Evolutionary conservation across 1,140 invertebrate species (phyloP).

Genomic region (Drosophila ambigua): DNA sequence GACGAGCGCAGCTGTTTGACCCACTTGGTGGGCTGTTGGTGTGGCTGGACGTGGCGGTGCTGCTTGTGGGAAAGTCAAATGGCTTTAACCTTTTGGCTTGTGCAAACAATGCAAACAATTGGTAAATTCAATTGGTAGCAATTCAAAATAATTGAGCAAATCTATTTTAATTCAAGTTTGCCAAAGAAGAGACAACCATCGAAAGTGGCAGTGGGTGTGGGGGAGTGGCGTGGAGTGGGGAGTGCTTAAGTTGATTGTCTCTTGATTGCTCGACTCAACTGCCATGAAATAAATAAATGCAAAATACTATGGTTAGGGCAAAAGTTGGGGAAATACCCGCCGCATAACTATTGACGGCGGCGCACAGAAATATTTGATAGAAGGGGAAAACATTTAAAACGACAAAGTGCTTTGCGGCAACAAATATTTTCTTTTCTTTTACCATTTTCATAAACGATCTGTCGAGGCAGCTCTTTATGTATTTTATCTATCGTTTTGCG

Average conservation of each 20-base stretch:
- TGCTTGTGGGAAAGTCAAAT: constrained; percentile 62
- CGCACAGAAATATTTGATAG: too few relatives aligned
- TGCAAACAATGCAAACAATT: constrained; percentile 57
- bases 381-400: too few relatives aligned
- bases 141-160: constrained; percentile 64
- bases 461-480: background rate
- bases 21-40: constrained; percentile 53
- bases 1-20: constrained; percentile 60
- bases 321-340: constrained; percentile 18
- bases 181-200: constrained; percentile 17
- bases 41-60: background rate
- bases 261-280: constrained; percentile 29
- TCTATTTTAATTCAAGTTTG: constrained; percentile 38
- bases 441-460: too few relatives aligned
- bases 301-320: constrained; percentile 27
- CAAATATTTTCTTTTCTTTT: too few relatives aligned
- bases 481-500: constrained; percentile 3
- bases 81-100: constrained; percentile 66
- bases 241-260: constrained; percentile 24
- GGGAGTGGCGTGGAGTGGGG: constrained; percentile 2
- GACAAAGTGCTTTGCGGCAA: too few relatives aligned
- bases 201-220: constrained; percentile 28
- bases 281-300: constrained; percentile 33
- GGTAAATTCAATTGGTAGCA: constrained; percentile 64
- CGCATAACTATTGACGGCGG: too few relatives aligned